phyloP scores from a whole-genome alignment of 2,113 vertebrate genomes.

The Benitochromis conjunctus region DNA sequence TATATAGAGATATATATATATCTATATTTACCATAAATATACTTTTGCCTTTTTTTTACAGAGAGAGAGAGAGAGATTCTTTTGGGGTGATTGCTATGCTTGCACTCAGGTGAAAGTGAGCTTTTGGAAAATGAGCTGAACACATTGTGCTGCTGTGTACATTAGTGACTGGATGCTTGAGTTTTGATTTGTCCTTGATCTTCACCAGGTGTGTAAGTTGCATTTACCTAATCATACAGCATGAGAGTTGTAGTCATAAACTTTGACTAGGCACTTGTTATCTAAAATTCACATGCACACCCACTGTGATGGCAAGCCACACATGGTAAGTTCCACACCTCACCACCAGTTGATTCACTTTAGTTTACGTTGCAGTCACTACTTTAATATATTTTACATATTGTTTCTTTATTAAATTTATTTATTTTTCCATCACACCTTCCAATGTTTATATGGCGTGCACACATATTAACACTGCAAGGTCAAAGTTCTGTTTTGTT shows the following conservation, averaged over 20 bases:
- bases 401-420: too few relatives aligned
- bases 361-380: too few relatives aligned
- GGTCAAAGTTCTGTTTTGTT: too few relatives aligned
- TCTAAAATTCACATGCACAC: background rate
- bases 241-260: background rate
- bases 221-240: background rate
- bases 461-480: too few relatives aligned
- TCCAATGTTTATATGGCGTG: too few relatives aligned
- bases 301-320: too few relatives aligned
- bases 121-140: background rate
- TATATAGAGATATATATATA: too few relatives aligned
- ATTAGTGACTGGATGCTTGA: background rate
- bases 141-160: background rate
- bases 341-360: too few relatives aligned
- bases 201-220: background rate
- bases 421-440: too few relatives aligned
- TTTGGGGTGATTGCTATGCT: background rate
- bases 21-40: background rate
- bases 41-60: background rate
- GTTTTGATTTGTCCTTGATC: background rate
- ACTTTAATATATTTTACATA: too few relatives aligned
- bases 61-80: background rate
- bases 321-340: too few relatives aligned
- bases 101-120: background rate
- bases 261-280: background rate